Evolutionary conservation across 2,888 invertebrate genomes (phyloP), one percentile per base, ranked within the genome.

Genomic region (Doris montereyensis): DNA sequence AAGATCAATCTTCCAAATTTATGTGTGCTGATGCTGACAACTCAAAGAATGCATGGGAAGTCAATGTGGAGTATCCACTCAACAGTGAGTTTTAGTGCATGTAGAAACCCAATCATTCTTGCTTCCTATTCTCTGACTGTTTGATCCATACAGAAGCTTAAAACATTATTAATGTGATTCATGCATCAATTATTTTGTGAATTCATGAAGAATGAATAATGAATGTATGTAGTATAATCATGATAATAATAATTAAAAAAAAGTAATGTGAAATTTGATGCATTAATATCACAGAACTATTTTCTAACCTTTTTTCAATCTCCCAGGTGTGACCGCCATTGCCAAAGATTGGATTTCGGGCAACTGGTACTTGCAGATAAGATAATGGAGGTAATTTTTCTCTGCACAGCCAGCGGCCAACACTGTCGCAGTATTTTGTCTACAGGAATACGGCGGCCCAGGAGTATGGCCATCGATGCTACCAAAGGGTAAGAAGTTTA

Each of bases 301-400:
- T n/a, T n/a, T n/a, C n/a, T n/a, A n/a, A n/a, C n/a, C n/a, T n/a
- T n/a, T n/a, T n/a, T n/a, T n/a, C n/a, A n/a, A n/a, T n/a, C n/a
- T n/a, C 82, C 26, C 91, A 95, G 95, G 94, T 83, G 94, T 96
- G 83, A 94, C 94, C 83, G 95, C 95, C 89, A 93, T 97, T 87
- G 94, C 95, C 4, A 91, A 95, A 83, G 97, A 97, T 92, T 97
- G 97, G 97, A 92, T 96, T 79, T 94, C 95, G 21, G 94, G 94
- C 86, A 96, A 96, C 92, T 96, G 96, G 96, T 97, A 96, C 92
- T 94, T 96, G 92, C 95, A 86, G 96, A 95, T 91, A 94, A 93
- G 86, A 92, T 92, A 77, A 93, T 94, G 83, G 94, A 94, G 88
- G 93, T 94, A 90, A 93, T 96, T 84, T 95, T 95, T 92, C 93